Conservation (phyloP, 2,113 vertebrate genomes). For the Guaruba guarouba region DNA sequence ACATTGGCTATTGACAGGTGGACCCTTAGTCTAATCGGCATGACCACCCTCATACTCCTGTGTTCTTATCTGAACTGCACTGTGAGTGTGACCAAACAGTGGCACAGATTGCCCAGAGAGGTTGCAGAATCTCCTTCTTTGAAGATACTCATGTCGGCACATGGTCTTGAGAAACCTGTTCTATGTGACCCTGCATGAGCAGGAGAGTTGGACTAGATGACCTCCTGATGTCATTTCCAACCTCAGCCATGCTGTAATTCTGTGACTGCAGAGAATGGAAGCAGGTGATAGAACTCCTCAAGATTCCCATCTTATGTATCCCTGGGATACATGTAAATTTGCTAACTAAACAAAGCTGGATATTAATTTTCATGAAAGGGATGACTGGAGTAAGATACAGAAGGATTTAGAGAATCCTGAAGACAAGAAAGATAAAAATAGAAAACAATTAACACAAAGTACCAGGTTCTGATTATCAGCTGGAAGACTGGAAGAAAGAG, state of each 20-base stretch:
- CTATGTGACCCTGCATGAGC: background rate
- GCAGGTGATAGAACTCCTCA: background rate
- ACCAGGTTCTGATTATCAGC: background rate
- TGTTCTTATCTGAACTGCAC: background rate
- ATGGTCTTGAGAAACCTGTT: accelerated
- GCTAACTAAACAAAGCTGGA: background rate
- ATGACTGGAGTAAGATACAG: background rate
- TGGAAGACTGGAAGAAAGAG: background rate
- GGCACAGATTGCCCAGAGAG: background rate
- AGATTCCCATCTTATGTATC: background rate
- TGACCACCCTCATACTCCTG: background rate
- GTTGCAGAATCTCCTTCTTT: background rate
- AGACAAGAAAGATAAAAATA: background rate
- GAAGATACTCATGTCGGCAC: background rate
- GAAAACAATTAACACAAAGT: background rate
- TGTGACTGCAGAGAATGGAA: background rate
- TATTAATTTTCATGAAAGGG: background rate
- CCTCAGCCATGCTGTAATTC: background rate
- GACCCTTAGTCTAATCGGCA: background rate
- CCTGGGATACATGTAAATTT: background rate
- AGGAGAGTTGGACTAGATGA: background rate
- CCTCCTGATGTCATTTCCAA: background rate
- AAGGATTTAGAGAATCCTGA: background rate
- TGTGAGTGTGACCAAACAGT: background rate
- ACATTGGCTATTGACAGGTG: background rate